Percentiles rank a stretch among this genome's conserved stretches.
phyloP scores from a whole-genome alignment of 2,113 vertebrate species.

The Procavia capensis region DNA sequence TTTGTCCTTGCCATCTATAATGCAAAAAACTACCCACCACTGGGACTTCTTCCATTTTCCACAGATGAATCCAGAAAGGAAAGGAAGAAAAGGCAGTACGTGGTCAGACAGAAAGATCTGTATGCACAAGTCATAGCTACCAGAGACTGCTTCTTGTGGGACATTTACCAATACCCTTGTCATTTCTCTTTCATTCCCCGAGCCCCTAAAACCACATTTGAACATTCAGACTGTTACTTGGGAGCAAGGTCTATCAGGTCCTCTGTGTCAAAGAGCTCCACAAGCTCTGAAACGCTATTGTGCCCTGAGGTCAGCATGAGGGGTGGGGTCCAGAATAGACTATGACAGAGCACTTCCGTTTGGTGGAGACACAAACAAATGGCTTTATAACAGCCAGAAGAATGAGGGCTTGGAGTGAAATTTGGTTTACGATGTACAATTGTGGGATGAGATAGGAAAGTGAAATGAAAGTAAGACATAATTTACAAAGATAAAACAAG shows the following conservation, averaged over 20 bases:
- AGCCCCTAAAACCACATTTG: constrained; percentile 59
- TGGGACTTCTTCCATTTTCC: constrained; percentile 60
- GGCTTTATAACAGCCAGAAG: constrained; percentile 50
- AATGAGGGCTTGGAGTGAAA: constrained; percentile 48
- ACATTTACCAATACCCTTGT: constrained; percentile 7
- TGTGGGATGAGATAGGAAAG: constrained; percentile 22
- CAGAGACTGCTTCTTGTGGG: constrained; percentile 45
- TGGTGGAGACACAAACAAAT: constrained; percentile 59
- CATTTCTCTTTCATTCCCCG: neutral
- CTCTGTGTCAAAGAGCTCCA: constrained; percentile 57
- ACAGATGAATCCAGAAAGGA: constrained; percentile 53
- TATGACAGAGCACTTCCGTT: constrained; percentile 28
- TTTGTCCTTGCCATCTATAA: neutral
- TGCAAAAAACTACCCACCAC: neutral
- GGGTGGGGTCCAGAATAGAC: neutral
- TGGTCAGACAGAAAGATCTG: constrained; percentile 29
- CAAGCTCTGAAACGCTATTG: neutral
- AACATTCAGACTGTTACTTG: constrained; percentile 70
- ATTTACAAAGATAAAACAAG: constrained; percentile 51
- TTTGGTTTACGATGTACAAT: constrained; percentile 32
- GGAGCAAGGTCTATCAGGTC: constrained; percentile 51
- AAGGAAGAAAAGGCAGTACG: constrained; percentile 29
- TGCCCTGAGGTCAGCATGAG: constrained; percentile 50
- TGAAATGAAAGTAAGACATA: constrained; percentile 29
- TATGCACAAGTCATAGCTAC: neutral